Conservation (phyloP, 2,113 vertebrate genomes). For the Aegotheles bennettii region DNA sequence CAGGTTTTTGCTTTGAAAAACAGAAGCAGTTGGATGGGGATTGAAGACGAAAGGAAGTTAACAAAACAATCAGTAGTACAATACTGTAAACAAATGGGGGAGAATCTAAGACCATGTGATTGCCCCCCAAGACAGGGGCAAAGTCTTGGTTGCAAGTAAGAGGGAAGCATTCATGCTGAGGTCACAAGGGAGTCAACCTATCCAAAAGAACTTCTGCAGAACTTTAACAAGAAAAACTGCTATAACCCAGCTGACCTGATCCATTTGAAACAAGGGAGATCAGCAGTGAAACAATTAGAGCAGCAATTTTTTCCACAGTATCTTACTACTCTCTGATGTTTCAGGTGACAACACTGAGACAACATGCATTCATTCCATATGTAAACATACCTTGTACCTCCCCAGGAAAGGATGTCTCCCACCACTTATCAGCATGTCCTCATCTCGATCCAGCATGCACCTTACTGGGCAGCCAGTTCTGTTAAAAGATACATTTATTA, state of each 20-base stretch:
- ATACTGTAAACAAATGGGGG: neutral
- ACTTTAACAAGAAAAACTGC: neutral
- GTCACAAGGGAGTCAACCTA: neutral
- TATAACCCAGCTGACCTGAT: neutral
- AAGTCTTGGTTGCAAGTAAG: neutral
- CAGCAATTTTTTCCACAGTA: neutral
- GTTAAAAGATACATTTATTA: neutral
- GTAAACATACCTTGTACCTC: slow-evolving; percentile 83
- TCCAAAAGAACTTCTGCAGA: neutral
- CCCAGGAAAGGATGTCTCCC: slow-evolving; percentile 92
- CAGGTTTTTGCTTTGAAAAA: neutral
- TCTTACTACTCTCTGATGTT: neutral
- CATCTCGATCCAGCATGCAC: slow-evolving; percentile 93
- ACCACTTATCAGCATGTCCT: slow-evolving; percentile 94
- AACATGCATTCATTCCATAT: neutral
- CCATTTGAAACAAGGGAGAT: neutral
- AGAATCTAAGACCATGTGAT: neutral
- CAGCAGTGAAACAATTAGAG: neutral
- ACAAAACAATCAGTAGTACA: neutral
- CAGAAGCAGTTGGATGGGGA: neutral
- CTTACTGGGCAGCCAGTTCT: slow-evolving; percentile 85
- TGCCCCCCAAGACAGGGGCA: neutral
- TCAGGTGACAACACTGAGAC: neutral
- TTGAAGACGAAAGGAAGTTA: neutral
- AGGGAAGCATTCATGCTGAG: neutral